Evolutionary conservation across 2,888 invertebrate species (phyloP), one percentile per base, ranked within the genome.

Genomic region (Melitaea athalia): DNA sequence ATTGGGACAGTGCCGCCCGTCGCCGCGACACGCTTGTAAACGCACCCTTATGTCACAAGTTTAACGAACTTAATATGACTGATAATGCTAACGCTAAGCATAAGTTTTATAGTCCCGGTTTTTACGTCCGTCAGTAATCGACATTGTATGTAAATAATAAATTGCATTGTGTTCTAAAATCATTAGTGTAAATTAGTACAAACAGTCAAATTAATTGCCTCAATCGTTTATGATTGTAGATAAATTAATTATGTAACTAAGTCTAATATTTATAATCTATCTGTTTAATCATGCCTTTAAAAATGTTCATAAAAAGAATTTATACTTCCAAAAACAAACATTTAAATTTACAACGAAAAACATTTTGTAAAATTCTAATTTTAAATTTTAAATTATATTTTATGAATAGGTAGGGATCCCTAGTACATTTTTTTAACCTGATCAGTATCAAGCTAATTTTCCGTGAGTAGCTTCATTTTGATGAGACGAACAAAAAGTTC

Each of bases 61-160:
- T 78, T 78, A 81, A 76, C 79, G 84, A 85, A 81, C 83, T 76
- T 74, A 49, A 67, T 67, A 72, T 78, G 76, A 81, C 77, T 78
- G 75, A 64, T 63, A 68, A 73, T 75, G 72, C 72, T 63, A 68
- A 73, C 74, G 72, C 72, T 73, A 68, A 65, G 72, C 62, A 67
- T 70, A 68, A 67, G 57, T 74, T 69, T 68, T 69, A 63, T 59
- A 66, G 64, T 63, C 49, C 49, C 60, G 55, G 59, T 72, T 74
- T 75, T 75, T 73, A 73, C 72, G 67, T 72, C 65, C 59, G 47
- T 68, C 71, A 62, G 72, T 76, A 77, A 78, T 77, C 74, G 75
- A 74, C 69, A 63, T 66, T 72, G 69, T 76, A 67, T 77, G 76
- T 75, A 73, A 71, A 74, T 72, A 72, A 76, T 75, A 75, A 77